Evolutionary conservation across 2,888 invertebrate genomes (phyloP), one percentile per base, ranked within the genome.

Genomic region (Drosophila buzzatii): DNA sequence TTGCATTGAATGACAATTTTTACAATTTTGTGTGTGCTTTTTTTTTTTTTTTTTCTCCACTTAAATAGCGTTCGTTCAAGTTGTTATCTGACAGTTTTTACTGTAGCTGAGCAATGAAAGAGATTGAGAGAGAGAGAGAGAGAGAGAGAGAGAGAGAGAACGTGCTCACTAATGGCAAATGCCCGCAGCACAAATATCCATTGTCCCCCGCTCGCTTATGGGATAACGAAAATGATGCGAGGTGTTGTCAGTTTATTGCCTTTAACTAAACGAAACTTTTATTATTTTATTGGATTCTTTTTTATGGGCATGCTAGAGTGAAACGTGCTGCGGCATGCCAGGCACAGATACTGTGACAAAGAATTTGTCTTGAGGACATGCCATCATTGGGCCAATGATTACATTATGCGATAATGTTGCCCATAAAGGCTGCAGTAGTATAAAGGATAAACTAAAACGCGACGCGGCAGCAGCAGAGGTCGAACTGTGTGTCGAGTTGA

Each of bases 351-450:
- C 44, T 67, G 67, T 79, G 70, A 89, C 89, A 85, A 85, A 85
- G 89, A 90, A 87, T 90, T 84, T 87, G 90, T 87, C 87, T 90
- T 82, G 69, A 87, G 90, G 86, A 86, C 85, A 86, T 86, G 89
- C 76, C 89, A 90, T 89, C 81, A 78, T 89, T 85, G 90, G 70
- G 79, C 80, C 89, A 90, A 87, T 89, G 86, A 87, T 90, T 87
- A 87, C 90, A 87, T 90, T 89, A 87, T 87, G 90, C 90, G 86
- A 87, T 90, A 87, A 87, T 87, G 90, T 84, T 78, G 85, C 76
- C 74, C 87, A 78, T 87, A 86, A 86, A 82, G 79, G 79, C 82
- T 76, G 85, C 82, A 73, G 87, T 55, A 63, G 76, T 60, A 70
- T 49, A 61, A 60, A 69, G 55, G 73, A 81, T 60, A 47, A 79